phyloP scores from a whole-genome alignment of 2,888 invertebrate species.

The Muscina levida region DNA sequence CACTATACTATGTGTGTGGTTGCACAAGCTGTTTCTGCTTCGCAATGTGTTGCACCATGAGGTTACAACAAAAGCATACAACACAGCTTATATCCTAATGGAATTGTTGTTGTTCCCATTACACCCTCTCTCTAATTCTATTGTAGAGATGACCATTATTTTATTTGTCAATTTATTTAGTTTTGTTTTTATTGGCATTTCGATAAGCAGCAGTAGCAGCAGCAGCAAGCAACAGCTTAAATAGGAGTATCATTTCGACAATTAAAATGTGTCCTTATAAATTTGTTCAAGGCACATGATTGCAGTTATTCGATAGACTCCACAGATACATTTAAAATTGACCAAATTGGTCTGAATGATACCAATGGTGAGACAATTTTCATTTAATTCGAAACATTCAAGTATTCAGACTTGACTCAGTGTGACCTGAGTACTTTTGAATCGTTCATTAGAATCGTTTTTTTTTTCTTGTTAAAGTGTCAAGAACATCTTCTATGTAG shows the following conservation, averaged over 20 bases:
- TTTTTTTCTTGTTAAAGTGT: no score
- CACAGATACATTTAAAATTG: neutral
- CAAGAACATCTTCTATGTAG: no score
- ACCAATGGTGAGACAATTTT: no score
- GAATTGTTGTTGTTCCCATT: neutral
- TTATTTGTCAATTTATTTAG: constrained; percentile 53
- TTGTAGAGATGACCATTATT: constrained; percentile 43
- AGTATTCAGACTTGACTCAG: no score
- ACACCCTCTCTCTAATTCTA: neutral
- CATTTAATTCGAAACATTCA: no score
- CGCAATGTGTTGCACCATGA: neutral
- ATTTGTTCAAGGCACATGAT: constrained; percentile 17
- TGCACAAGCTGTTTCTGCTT: constrained; percentile 5
- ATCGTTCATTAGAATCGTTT: no score
- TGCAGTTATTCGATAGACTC: constrained; percentile 12
- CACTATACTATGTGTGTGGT: no score
- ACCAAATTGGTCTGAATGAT: no score
- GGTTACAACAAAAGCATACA: neutral
- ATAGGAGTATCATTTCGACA: constrained; percentile 48
- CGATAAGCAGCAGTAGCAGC: constrained; percentile 49
- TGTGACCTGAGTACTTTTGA: no score
- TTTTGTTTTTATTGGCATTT: constrained; percentile 53
- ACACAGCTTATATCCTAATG: neutral
- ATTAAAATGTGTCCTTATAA: constrained; percentile 42
- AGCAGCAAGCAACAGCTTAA: constrained; percentile 49